Evolutionary conservation across 2,888 invertebrate genomes (phyloP), one percentile per base, ranked within the genome.

Genomic region (Brachyopa scutellaris): DNA sequence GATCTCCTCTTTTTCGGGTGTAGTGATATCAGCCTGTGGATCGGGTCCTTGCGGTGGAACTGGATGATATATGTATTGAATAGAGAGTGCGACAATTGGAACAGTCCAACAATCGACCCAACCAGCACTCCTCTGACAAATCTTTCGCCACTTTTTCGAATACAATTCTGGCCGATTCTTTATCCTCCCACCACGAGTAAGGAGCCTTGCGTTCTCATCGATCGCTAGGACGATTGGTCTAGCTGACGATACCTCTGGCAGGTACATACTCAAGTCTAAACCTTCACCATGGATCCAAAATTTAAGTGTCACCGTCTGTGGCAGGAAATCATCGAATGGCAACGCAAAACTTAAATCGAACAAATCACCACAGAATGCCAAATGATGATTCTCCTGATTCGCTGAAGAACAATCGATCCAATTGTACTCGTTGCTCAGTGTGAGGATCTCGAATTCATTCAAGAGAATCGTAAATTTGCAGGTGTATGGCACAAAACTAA

Each of bases 381-480:
- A 93, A 88, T 97, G 97, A 90, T 97, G 95, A 90, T 98, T 98
- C 91, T 98, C 98, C 89, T 97, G 97, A 86, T 97, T 96, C 55
- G 97, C 97, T 21, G 97, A 97, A 64, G 97, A 97, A 87, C 99
- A 99, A 90, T 99, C 99, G 85, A 99, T 96, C 99, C 99, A 99
- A 90, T 99, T 99, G 90, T 97, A 97, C 89, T 99, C 97, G 91
- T 99, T 99, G 87, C 97, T 95, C 11, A 97, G 92, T 40, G 97
- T 96, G 0, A 99, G 93, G 11, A 99, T 92, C 91, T 99, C 98
- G 90, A 99, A 98, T 90, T 99, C 97, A 89, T 99, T 98, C 17
- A 98, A 91, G 6, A 97, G 92, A 78, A 99, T 92, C 79, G 95
- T 96, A 87, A 99, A 96, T 88, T 96, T 95, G 95, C 98, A 99